These are phyloP conservation scores for Stigmatopora argus DNA, from an alignment of 2,113 vertebrate genomes.

Conservation along the genomic window DNA sequence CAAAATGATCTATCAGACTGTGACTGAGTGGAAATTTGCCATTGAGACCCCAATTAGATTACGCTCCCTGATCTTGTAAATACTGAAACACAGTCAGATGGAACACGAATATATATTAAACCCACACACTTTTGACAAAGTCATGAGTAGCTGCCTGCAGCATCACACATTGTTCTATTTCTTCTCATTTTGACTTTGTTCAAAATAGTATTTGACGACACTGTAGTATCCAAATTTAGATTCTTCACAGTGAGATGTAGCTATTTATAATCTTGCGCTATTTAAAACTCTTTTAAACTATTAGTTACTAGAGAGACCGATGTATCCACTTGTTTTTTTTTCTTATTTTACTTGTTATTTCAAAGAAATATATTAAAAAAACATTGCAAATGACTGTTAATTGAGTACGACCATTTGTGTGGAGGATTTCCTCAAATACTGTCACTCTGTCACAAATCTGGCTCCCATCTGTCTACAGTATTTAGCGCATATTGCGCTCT, in stretches of 20 bases:
- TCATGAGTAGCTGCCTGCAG: slow-evolving; percentile 4
- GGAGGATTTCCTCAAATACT: neutral
- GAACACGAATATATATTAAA: slow-evolving; percentile 26
- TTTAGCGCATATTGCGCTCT: neutral
- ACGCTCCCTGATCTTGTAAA: slow-evolving; percentile 50
- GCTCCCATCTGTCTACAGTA: neutral
- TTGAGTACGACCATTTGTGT: neutral
- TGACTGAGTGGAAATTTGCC: slow-evolving; percentile 59
- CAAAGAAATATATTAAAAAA: too few relatives aligned
- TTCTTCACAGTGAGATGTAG: slow-evolving; percentile 7
- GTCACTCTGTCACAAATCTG: neutral
- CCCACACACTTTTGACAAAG: slow-evolving; percentile 4
- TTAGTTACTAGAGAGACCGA: neutral
- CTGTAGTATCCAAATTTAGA: slow-evolving; percentile 27
- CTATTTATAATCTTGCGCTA: slow-evolving; percentile 26
- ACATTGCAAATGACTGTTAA: neutral
- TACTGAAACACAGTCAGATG: slow-evolving; percentile 37
- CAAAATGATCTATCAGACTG: slow-evolving; percentile 62
- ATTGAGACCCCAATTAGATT: slow-evolving; percentile 61
- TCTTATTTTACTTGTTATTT: neutral
- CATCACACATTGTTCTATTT: slow-evolving; percentile 3
- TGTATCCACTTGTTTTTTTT: neutral
- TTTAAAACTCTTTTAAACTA: slow-evolving; percentile 10
- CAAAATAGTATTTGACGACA: slow-evolving; percentile 5
- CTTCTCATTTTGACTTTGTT: slow-evolving; percentile 25